Evolutionary conservation across 2,113 vertebrate genomes (phyloP).

Genomic region (Austrofundulus limnaeus): DNA sequence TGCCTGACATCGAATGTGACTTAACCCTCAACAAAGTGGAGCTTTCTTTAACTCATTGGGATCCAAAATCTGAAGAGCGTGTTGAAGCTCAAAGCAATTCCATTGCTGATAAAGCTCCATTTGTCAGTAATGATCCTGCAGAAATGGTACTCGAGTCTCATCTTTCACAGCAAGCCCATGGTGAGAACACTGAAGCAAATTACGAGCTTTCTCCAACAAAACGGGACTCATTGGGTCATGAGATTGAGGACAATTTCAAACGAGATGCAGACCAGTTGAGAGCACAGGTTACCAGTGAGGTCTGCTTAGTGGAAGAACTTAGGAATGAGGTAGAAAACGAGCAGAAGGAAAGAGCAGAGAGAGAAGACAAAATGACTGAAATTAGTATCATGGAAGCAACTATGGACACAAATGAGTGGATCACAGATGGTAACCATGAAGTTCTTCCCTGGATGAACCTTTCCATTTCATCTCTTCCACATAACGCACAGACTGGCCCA

Average conservation of each 20-base stretch:
- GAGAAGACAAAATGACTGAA: constrained; percentile 66
- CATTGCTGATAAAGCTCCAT: neutral
- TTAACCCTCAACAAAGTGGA: neutral
- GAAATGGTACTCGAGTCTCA: neutral
- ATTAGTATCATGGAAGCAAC: constrained; percentile 81
- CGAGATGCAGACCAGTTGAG: constrained; percentile 11
- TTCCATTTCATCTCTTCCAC: constrained; percentile 4
- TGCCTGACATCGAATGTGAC: constrained; percentile 11
- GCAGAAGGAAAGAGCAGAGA: constrained; percentile 20
- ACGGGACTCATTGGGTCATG: constrained; percentile 41
- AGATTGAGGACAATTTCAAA: constrained; percentile 44
- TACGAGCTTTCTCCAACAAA: constrained; percentile 16
- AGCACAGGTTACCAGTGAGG: neutral
- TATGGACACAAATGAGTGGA: constrained; percentile 80
- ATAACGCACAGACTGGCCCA: constrained; percentile 15
- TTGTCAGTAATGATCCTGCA: neutral
- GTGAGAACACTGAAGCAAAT: neutral
- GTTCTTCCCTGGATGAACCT: constrained; percentile 55
- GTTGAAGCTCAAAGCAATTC: neutral
- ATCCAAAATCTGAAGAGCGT: neutral
- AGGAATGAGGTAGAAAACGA: neutral
- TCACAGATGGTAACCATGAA: constrained; percentile 60
- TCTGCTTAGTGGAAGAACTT: neutral
- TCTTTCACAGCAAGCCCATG: neutral
- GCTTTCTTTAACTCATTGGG: neutral